phyloP scores from a whole-genome alignment of 2,113 vertebrate genomes.

The Hypocryptadius cinnamomeus region DNA sequence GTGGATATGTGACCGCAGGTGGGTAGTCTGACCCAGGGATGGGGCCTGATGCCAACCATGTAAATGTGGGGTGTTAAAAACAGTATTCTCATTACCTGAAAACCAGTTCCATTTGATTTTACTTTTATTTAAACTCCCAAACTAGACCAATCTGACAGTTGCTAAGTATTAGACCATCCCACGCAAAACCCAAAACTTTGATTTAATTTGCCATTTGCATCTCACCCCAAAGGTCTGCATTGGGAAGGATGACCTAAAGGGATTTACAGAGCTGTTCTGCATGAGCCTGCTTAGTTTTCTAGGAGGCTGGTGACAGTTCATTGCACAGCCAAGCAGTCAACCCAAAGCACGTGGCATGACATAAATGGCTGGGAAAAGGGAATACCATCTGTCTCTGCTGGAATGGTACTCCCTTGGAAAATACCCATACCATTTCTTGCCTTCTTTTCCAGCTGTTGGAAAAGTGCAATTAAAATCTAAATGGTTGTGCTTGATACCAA shows the following conservation, averaged over 20 bases:
- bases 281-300: neutral
- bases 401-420: neutral
- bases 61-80: neutral
- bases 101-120: neutral
- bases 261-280: neutral
- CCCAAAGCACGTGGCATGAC: neutral
- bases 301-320: neutral
- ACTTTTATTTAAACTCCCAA: neutral
- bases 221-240: neutral
- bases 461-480: neutral
- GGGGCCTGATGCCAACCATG: neutral
- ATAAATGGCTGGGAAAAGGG: neutral
- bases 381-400: rapidly evolving
- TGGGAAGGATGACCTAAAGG: neutral
- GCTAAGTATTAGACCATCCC: neutral
- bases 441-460: neutral
- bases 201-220: neutral
- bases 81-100: neutral
- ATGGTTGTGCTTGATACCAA: neutral
- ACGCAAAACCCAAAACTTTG: neutral
- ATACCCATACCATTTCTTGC: neutral
- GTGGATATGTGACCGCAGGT: neutral
- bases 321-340: neutral
- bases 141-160: neutral
- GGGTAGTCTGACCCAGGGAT: neutral